A percentile compares a stretch with the other conserved stretches of the same genome.
phyloP scores from a whole-genome alignment of 1,140 invertebrate genomes.

The Drosophila tani region DNA sequence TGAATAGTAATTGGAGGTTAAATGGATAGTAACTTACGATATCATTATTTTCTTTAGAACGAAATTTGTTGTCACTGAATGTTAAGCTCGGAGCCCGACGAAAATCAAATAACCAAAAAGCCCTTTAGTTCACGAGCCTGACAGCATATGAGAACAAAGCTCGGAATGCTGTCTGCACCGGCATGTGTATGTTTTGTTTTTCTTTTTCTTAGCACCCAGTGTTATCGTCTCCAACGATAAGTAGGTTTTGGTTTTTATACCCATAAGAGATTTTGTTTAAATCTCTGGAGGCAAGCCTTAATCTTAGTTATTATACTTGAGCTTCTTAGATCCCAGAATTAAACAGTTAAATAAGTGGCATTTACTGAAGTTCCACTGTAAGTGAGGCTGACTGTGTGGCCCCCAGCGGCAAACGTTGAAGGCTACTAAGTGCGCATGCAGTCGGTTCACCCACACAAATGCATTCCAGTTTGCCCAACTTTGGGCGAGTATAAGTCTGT shows the following conservation, averaged over 20 bases:
- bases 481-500: conserved; percentile 19
- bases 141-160: no score
- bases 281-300: not conserved
- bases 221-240: not conserved
- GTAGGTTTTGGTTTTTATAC: not conserved
- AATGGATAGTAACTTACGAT: no score
- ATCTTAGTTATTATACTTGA: not conserved
- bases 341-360: not conserved
- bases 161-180: no score
- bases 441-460: conserved; percentile 66
- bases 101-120: no score
- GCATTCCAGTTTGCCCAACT: conserved; percentile 63
- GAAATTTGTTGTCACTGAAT: no score
- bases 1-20: no score
- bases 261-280: no score
- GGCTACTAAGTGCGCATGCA: conserved; percentile 83
- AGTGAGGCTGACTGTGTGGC: conserved; percentile 18
- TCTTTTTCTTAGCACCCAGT: not conserved
- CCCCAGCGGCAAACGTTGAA: conserved; percentile 71
- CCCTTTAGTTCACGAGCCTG: no score
- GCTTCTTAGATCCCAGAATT: not conserved
- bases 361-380: conserved; percentile 18
- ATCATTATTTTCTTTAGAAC: no score
- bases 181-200: no score
- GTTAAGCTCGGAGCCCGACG: no score